Evolutionary conservation across 1,140 invertebrate species (phyloP), one percentile per base, ranked within the genome.

Genomic region (Calosoma granatense): DNA sequence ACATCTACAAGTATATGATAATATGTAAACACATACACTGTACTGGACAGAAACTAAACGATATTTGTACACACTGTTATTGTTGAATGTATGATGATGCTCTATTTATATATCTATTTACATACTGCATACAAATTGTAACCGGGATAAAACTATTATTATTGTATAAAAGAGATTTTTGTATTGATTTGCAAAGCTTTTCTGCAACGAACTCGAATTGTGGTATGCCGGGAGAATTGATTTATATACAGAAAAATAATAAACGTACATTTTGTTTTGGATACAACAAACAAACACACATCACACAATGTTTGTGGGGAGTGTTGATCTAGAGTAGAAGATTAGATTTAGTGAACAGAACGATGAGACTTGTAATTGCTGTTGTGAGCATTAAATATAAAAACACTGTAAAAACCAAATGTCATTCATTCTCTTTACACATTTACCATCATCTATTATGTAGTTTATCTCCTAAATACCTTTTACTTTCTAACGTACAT

Each of bases 331-430:
- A 47, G 17, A 47, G 4, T 47, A 47, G 41, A 47, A 11, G 9
- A 47, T n/a, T 47, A 47, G 41, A 47, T 11, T 47, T 47, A 47
- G 41, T 47, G 9, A 47, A n/a, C n/a, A n/a, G n/a, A n/a, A 47
- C 17, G 41, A 47, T 12, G 41, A 47, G 41, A 47, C 41, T 47
- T 68, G 65, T 67, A 67, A 66, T 66, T 63, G 65, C 67, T 68
- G 65, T 61, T 68, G 67, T 68, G 67, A 68, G 67, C 67, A 68
- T 68, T 68, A 68, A 68, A 68, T 63, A 47, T 47, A 47, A 30
- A 30, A 30, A 11, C 17, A 47, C 15, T 47, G 41, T 36, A 36
- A 47, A 47, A 47, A 30, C 26, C 26, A 30, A 30, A 6, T 30
- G 4, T 30, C 4, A 6, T 30, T 30, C 4, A 4, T 6, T 47